These are phyloP conservation scores for Drosophila nasuta DNA, from an alignment of 1,140 invertebrate species.

Conservation along the genomic window DNA sequence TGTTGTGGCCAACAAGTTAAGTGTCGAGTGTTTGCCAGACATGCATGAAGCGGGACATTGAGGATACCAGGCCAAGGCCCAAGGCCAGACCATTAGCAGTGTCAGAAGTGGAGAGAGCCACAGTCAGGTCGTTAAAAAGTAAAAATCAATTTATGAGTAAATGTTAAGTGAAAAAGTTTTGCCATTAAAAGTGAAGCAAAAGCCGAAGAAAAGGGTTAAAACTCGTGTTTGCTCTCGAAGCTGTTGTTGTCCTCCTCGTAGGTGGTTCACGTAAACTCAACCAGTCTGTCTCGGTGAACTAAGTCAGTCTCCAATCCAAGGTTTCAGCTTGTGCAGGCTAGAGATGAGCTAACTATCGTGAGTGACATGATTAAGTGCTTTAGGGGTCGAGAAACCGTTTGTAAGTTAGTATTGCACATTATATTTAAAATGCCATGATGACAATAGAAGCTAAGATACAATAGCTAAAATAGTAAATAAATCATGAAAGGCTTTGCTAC, in stretches of 20 bases:
- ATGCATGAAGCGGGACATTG: slow-evolving; percentile 23
- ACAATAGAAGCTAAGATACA: too few species aligned
- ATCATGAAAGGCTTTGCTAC: rapidly evolving
- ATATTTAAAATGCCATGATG: too few species aligned
- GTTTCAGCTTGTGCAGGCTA: not conserved
- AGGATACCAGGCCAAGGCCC: slow-evolving; percentile 29
- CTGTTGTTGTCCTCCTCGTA: slow-evolving; percentile 6
- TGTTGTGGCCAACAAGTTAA: slow-evolving; percentile 13
- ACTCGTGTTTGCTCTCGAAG: not conserved
- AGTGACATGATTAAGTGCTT: not conserved
- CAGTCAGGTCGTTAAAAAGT: slow-evolving; percentile 76
- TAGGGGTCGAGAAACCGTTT: too few species aligned
- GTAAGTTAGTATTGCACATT: too few species aligned
- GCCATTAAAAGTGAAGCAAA: slow-evolving; percentile 65
- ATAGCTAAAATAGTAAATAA: too few species aligned
- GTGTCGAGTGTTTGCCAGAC: slow-evolving; percentile 10
- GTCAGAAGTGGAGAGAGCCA: not conserved
- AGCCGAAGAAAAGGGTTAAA: not conserved
- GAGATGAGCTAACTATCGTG: not conserved
- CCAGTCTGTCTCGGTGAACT: slow-evolving; percentile 5
- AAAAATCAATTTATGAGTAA: slow-evolving; percentile 84
- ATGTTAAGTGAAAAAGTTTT: slow-evolving; percentile 83
- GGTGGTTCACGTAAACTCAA: slow-evolving; percentile 5
- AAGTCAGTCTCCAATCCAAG: slow-evolving; percentile 37
- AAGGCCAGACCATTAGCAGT: slow-evolving; percentile 49